Percentiles rank a stretch among this genome's conserved stretches.
Evolutionary conservation across 2,797 vertebrate species (phyloP).

Genomic region (Falco biarmicus): DNA sequence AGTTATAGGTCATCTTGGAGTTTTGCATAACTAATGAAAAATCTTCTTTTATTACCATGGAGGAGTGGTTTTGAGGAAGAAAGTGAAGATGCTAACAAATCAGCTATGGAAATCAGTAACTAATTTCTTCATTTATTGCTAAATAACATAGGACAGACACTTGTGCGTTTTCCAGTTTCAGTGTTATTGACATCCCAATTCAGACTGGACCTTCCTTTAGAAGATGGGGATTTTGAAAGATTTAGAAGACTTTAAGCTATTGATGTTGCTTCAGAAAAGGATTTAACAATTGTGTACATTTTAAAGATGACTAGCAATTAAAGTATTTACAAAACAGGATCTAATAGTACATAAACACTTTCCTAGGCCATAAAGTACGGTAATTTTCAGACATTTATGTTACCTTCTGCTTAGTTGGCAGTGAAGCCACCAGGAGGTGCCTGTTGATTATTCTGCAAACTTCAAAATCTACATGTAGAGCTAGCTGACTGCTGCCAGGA

Average conservation of each 20-base stretch:
- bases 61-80: neutral
- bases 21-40: neutral
- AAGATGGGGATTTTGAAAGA: neutral
- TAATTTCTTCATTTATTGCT: neutral
- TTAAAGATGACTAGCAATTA: neutral
- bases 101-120: neutral
- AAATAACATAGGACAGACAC: neutral
- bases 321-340: neutral
- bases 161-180: neutral
- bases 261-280: neutral
- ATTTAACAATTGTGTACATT: neutral
- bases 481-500: neutral
- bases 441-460: slow-evolving; percentile 5
- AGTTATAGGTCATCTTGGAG: neutral
- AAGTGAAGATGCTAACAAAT: neutral
- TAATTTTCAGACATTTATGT: neutral
- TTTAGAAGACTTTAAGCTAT: neutral
- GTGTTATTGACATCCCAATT: neutral
- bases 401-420: slow-evolving; percentile 3
- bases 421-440: neutral
- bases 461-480: neutral
- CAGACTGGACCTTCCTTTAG: neutral
- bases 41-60: neutral
- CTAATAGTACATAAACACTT: neutral
- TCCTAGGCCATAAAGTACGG: neutral